Conservation (phyloP, 2,888 invertebrate species). For the Octonoba sinensis region DNA sequence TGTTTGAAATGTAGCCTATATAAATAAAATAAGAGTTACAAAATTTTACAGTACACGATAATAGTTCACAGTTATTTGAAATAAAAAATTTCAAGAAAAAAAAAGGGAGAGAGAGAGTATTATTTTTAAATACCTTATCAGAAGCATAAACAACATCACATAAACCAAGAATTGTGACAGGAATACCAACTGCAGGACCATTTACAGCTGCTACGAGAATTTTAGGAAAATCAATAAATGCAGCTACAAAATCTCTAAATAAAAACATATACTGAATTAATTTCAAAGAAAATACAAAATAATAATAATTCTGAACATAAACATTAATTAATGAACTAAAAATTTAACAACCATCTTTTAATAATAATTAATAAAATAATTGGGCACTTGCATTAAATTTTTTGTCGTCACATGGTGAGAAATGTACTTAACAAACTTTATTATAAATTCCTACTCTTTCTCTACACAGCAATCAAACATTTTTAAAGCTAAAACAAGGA, state of each 20-base stretch:
- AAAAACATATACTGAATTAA: background rate
- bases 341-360: too few species aligned
- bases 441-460: too few species aligned
- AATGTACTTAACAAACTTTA: too few species aligned
- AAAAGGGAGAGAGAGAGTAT: conserved; percentile 70
- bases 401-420: too few species aligned
- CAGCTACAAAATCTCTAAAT: conserved; percentile 78
- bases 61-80: background rate
- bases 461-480: too few species aligned
- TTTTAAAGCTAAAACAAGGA: too few species aligned
- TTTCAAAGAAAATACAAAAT: background rate
- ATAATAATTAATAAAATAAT: too few species aligned
- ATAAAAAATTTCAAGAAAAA: conserved; percentile 56
- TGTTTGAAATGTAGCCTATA: conserved; percentile 86
- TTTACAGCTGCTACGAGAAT: conserved; percentile 88
- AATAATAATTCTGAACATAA: background rate
- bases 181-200: conserved; percentile 94
- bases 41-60: background rate
- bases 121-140: conserved; percentile 75
- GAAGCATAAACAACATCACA: conserved; percentile 91
- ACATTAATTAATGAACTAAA: too few species aligned
- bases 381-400: too few species aligned
- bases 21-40: background rate
- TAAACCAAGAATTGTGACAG: conserved; percentile 85
- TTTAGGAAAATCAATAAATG: conserved; percentile 90